Percentiles rank a stretch among this genome's conserved stretches.
phyloP scores from a whole-genome alignment of 2,113 vertebrate species.

The Turdus rufiventris region DNA sequence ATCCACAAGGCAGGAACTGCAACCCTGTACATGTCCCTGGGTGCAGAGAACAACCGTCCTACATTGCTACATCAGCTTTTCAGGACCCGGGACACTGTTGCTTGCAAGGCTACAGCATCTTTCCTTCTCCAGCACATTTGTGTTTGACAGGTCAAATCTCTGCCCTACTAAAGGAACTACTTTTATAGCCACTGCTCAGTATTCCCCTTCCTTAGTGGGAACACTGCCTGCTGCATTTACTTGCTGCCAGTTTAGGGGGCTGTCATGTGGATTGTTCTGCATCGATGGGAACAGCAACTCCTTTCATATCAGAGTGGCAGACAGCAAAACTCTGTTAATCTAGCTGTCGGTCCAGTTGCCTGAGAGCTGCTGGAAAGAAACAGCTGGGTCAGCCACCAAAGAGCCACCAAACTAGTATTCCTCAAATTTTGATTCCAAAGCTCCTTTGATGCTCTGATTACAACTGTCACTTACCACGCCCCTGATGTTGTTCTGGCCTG shows the following conservation, averaged over 20 bases:
- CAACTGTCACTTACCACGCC: neutral
- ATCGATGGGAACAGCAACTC: neutral
- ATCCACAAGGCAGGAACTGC: neutral
- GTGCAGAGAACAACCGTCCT: neutral
- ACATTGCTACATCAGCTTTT: neutral
- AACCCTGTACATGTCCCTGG: neutral
- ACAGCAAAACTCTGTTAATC: constrained; percentile 27
- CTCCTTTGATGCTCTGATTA: neutral
- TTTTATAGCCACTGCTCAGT: neutral
- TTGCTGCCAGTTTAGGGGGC: constrained; percentile 1
- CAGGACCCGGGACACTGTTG: neutral
- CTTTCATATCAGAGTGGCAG: constrained; percentile 7
- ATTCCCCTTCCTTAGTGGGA: neutral
- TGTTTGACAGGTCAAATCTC: neutral
- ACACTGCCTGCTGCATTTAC: neutral
- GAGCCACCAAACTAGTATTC: neutral
- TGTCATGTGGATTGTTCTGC: constrained; percentile 53
- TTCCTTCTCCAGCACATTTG: neutral
- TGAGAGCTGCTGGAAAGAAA: neutral
- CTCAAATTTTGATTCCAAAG: neutral
- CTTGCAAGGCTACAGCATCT: neutral
- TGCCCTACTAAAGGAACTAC: neutral
- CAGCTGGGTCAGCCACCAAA: constrained; percentile 4
- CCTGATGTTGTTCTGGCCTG: neutral
- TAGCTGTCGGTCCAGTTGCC: neutral